Evolutionary conservation across 2,888 invertebrate genomes (phyloP).

Genomic region (Yponomeuta evonymella): DNA sequence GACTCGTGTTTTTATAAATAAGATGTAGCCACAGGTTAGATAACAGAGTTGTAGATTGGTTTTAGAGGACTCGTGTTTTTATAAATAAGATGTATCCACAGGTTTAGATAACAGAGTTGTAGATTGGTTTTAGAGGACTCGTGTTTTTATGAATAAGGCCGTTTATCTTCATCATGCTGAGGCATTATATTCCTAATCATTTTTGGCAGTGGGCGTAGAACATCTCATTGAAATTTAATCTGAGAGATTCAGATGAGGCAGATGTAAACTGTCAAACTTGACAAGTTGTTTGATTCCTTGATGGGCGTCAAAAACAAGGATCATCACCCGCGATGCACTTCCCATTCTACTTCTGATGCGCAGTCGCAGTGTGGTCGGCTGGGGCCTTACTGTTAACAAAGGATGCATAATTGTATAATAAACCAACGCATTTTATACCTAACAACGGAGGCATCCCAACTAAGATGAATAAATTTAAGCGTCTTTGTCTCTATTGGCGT

Average conservation of each 20-base stretch:
- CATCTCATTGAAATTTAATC: no score
- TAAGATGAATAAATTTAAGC: constrained; percentile 4
- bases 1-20: no score
- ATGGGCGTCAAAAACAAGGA: background rate
- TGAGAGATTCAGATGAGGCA: background rate
- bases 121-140: no score
- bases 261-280: background rate
- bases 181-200: no score
- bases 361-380: background rate
- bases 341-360: background rate
- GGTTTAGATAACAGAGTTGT: no score
- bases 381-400: background rate
- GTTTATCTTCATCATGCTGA: no score
- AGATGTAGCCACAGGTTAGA: no score
- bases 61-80: no score
- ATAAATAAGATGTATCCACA: no score
- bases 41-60: no score
- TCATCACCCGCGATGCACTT: background rate
- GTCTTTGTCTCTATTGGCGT: constrained; percentile 3
- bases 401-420: constrained; percentile 8
- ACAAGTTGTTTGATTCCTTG: background rate
- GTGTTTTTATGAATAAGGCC: no score
- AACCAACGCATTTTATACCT: background rate
- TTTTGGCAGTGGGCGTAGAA: no score
- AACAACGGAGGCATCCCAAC: constrained; percentile 2